Base-by-base conservation (phyloP, 2,113 vertebrate genomes). In the Aptenodytes patagonicus region DNA sequence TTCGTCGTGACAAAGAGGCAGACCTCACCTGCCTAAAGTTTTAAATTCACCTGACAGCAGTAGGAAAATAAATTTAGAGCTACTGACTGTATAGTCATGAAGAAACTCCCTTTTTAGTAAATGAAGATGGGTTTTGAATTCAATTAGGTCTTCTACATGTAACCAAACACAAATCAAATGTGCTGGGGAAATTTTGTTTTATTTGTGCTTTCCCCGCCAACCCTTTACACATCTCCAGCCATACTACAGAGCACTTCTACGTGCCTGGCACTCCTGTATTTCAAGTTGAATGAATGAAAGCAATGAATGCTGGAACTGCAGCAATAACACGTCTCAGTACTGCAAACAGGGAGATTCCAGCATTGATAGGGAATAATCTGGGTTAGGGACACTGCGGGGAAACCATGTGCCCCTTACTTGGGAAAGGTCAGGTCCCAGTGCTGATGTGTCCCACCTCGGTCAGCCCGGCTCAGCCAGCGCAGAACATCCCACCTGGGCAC, bases 401-500 rank as follows among this genome's bases (percentile, higher is more conserved):
- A 91, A n/a, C 22, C 21, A 7, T 0, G 2, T 13, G 26, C 9
- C 24, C 20, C 28, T 24, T n/a, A 22, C 34, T 26, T 31, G 19
- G 3, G 9, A 29, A 64, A 72, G 32, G 54, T 38, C 38, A 64
- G 44, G 25, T 76, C 19, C 6, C 19, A 17, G n/a, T 6, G 29
- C 49, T 38, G 29, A 38, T 2, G 19, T 19, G 9, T 71, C 66
- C 42, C 46, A 47, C 28, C 52, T 62, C 0, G 0, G 28, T 21
- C 32, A 85, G 29, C 42, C 64, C 0, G 0, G 20, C 60, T 46
- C 0, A 0, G 34, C 8, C 12, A 26, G 64, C 29, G 18, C 31
- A 36, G 71, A 68, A 11, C 61, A 40, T 7, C 36, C 61, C 3
- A 0, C 11, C 55, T 47, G 66, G 66, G 51, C 34, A 62, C 42